These are phyloP conservation scores for Tautogolabrus adspersus DNA, from an alignment of 2,113 vertebrate genomes.

Conservation along the genomic window DNA sequence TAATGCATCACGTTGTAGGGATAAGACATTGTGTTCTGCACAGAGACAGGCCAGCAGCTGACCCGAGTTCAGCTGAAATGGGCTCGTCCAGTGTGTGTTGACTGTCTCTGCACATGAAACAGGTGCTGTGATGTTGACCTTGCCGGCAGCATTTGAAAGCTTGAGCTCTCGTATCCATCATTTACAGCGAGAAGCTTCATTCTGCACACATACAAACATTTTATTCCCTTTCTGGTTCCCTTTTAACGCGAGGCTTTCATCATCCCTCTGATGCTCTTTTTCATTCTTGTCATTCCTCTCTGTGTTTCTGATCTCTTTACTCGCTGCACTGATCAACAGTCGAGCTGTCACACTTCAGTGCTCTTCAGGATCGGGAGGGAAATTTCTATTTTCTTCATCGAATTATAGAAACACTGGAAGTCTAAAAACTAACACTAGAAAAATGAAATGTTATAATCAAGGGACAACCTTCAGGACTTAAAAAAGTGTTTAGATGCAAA, in stretches of 20 bases:
- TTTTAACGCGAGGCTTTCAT: too few species aligned
- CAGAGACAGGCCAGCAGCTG: conserved; percentile 5
- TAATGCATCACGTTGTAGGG: conserved; percentile 1
- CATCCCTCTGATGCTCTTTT: background rate
- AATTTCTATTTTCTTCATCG: too few species aligned
- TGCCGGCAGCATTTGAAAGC: background rate
- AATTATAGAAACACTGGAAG: too few species aligned
- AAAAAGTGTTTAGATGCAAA: too few species aligned
- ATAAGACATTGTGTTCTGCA: background rate
- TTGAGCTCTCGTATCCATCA: background rate
- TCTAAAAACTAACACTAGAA: too few species aligned
- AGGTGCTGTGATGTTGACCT: conserved; percentile 14
- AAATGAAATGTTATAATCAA: too few species aligned
- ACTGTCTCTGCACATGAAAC: conserved; percentile 27
- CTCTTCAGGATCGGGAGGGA: background rate
- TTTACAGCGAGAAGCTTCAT: background rate
- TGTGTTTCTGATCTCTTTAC: background rate
- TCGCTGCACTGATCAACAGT: background rate
- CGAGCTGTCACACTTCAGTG: background rate
- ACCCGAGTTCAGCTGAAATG: conserved; percentile 42
- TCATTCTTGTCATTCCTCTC: background rate
- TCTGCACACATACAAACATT: background rate
- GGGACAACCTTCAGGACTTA: too few species aligned
- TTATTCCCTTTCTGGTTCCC: background rate
- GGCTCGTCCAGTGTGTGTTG: background rate